Conservation (phyloP, 2,797 vertebrate genomes). For the Limosa lapponica region DNA sequence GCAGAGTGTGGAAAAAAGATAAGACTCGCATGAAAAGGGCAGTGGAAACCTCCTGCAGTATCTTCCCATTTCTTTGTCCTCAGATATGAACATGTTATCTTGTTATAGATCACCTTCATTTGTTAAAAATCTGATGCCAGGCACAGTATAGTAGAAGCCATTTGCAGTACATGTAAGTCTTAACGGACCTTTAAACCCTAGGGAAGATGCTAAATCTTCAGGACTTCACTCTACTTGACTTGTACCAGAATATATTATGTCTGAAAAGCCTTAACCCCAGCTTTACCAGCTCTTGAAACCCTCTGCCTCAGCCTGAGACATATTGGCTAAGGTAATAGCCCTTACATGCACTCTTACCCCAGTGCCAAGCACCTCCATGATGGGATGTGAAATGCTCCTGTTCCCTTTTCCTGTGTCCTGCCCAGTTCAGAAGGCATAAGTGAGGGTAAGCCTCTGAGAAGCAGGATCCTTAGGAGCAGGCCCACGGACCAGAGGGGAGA, state of each 20-base stretch:
- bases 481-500: not conserved
- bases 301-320: not conserved
- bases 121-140: not conserved
- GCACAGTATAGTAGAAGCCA: not conserved
- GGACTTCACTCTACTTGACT: not conserved
- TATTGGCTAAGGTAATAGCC: not conserved
- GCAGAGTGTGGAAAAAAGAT: not conserved
- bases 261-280: not conserved
- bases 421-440: not conserved
- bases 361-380: not conserved
- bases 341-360: not conserved
- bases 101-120: not conserved
- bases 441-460: not conserved
- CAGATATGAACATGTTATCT: not conserved
- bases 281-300: not conserved
- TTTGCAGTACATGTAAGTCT: not conserved
- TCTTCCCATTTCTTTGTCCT: not conserved
- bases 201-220: not conserved
- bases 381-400: not conserved
- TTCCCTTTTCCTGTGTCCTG: not conserved
- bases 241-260: not conserved
- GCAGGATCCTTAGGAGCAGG: not conserved
- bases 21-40: not conserved
- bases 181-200: not conserved
- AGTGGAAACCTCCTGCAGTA: not conserved